phyloP scores from a whole-genome alignment of 2,113 vertebrate species.

The Sprattus sprattus region DNA sequence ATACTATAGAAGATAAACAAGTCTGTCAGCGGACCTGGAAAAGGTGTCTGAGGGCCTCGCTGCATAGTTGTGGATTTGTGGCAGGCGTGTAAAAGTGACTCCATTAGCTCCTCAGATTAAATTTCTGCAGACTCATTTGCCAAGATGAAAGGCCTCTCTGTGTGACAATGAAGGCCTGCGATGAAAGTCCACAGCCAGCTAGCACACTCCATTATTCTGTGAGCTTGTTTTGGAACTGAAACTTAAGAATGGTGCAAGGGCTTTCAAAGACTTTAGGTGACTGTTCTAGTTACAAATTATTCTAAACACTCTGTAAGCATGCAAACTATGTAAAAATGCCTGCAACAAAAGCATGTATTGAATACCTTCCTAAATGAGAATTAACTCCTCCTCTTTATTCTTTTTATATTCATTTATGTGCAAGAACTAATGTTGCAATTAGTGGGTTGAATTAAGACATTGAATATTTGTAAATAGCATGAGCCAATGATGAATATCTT shows the following conservation, averaged over 20 bases:
- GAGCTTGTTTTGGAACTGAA: background rate
- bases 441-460: background rate
- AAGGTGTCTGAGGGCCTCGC: background rate
- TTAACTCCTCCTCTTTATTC: background rate
- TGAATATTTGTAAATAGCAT: background rate
- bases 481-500: background rate
- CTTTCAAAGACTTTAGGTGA: background rate
- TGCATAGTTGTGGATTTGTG: background rate
- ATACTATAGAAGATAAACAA: background rate
- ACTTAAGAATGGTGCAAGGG: background rate
- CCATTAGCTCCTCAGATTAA: slow-evolving; percentile 33
- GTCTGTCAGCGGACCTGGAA: background rate
- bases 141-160: slow-evolving; percentile 47
- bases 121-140: slow-evolving; percentile 49
- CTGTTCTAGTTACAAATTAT: background rate
- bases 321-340: background rate
- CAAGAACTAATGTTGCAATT: background rate
- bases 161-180: slow-evolving; percentile 19
- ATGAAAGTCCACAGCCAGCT: slow-evolving; percentile 5
- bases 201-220: background rate
- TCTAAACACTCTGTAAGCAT: background rate
- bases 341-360: background rate
- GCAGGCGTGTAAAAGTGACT: background rate
- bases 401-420: background rate
- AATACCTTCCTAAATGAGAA: background rate